phyloP scores from a whole-genome alignment of 64 coral and sea anemone species.

The Anthopleura sola region DNA sequence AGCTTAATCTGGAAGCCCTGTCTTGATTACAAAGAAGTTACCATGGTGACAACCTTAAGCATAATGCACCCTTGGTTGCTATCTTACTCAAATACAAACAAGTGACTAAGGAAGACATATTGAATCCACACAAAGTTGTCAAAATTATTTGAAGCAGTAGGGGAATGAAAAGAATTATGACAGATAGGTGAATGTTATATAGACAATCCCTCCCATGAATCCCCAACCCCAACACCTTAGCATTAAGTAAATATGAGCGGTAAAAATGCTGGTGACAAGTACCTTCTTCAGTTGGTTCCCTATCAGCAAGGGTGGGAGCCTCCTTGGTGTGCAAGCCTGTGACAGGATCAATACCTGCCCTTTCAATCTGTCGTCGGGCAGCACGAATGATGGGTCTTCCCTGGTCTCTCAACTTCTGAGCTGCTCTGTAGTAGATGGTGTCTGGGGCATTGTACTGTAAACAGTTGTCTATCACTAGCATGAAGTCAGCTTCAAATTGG shows the following conservation, averaged over 20 bases:
- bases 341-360: constrained; percentile 89
- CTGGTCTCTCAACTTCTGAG: constrained; percentile 86
- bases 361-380: constrained; percentile 82
- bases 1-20: too few species aligned
- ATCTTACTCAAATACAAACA: too few species aligned
- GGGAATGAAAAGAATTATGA: too few species aligned
- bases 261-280: not conserved
- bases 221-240: not conserved
- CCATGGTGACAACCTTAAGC: too few species aligned
- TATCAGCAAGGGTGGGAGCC: constrained; percentile 66
- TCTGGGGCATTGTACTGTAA: constrained; percentile 92
- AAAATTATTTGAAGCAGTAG: too few species aligned
- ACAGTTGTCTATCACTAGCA: constrained; percentile 74
- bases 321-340: constrained; percentile 95
- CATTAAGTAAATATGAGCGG: not conserved
- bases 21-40: too few species aligned
- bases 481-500: constrained; percentile 96
- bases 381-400: constrained; percentile 84
- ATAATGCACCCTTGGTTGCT: too few species aligned
- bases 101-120: too few species aligned
- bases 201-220: too few species aligned
- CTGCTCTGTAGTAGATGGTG: constrained; percentile 94
- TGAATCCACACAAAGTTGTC: too few species aligned
- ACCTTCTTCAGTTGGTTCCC: constrained; percentile 94
- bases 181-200: too few species aligned